These are phyloP conservation scores for Monochamus alternatus DNA, from an alignment of 2,888 invertebrate species.

Conservation along the genomic window DNA sequence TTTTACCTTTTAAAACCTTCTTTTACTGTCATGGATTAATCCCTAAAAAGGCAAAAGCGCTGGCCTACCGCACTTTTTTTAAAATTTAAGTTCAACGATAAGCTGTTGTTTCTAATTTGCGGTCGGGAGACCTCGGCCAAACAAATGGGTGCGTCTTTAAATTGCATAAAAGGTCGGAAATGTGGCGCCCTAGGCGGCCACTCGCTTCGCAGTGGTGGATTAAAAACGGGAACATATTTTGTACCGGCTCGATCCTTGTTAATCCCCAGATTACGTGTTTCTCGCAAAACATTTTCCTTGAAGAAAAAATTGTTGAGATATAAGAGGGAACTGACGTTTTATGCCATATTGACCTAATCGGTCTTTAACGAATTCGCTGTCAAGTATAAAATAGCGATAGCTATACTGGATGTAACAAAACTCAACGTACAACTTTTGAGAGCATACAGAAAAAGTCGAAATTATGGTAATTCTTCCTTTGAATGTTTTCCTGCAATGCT, in stretches of 20 bases:
- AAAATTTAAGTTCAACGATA: constrained; percentile 35
- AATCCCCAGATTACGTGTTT: constrained; percentile 39
- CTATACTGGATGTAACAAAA: no score
- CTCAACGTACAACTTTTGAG: no score
- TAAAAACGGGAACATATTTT: constrained; percentile 44
- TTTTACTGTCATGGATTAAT: not conserved
- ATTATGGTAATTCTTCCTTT: no score
- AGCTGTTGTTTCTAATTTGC: constrained; percentile 41
- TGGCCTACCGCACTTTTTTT: constrained; percentile 23
- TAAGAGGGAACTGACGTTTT: not conserved
- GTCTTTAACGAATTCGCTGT: no score
- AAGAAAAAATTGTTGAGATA: constrained; percentile 1
- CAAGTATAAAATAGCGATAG: no score
- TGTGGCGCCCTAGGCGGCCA: constrained; percentile 17
- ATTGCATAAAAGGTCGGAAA: constrained; percentile 40
- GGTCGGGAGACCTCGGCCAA: constrained; percentile 40
- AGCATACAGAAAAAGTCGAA: no score
- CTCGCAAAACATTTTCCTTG: constrained; percentile 36
- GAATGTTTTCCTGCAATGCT: no score
- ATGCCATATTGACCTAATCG: no score
- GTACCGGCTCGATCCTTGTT: constrained; percentile 29
- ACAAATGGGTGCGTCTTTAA: constrained; percentile 41
- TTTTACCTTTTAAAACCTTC: not conserved
- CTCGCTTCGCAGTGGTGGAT: constrained; percentile 26
- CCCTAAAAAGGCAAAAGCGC: not conserved